Evolutionary conservation across 2,888 invertebrate species (phyloP).

Genomic region (Stenurella melanura): DNA sequence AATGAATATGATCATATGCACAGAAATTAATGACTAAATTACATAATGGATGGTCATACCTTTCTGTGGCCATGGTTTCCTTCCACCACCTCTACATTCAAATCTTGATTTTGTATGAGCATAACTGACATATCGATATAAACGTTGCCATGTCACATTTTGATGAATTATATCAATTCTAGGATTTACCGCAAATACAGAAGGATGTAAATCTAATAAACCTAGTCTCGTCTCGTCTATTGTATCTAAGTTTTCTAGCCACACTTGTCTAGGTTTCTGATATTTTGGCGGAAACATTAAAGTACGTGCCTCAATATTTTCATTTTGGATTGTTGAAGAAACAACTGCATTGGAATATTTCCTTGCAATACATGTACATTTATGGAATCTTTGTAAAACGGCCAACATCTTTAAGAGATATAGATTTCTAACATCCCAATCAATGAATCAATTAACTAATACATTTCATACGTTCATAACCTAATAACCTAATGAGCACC

Average conservation of each 20-base stretch:
- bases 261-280: conserved; percentile 83
- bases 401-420: conserved; percentile 55
- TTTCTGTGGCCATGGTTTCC: conserved; percentile 98
- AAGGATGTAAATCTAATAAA: conserved; percentile 91
- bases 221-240: conserved; percentile 87
- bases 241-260: conserved; percentile 90
- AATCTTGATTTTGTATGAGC: conserved; percentile 86
- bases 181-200: conserved; percentile 88
- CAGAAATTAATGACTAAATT: neutral
- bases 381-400: conserved; percentile 57
- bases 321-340: conserved; percentile 30
- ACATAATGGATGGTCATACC: conserved; percentile 72
- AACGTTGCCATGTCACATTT: conserved; percentile 90
- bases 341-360: conserved; percentile 53
- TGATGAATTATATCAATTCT: conserved; percentile 90
- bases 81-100: conserved; percentile 92
- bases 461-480: neutral
- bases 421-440: neutral
- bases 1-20: neutral
- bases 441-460: too few relatives aligned
- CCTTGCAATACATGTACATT: conserved; percentile 49
- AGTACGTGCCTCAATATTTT: conserved; percentile 44
- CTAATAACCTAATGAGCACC: too few relatives aligned
- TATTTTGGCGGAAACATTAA: conserved; percentile 74
- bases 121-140: conserved; percentile 88